phyloP scores from a whole-genome alignment of 2,113 vertebrate species.

The Cephalopholis sonnerati region DNA sequence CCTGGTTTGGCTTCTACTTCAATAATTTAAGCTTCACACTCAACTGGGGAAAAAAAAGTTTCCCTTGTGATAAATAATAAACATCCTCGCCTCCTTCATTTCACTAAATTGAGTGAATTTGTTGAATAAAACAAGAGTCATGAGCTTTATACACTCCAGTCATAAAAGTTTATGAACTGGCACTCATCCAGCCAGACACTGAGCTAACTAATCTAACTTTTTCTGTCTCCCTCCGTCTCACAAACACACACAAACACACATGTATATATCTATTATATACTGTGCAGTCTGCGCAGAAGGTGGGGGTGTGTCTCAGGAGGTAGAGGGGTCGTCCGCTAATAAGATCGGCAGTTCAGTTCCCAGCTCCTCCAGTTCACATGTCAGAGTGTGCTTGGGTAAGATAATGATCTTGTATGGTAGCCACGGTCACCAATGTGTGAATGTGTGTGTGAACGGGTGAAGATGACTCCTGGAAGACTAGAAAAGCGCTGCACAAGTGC shows the following conservation, averaged over 20 bases:
- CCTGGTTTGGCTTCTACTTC: neutral
- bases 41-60: neutral
- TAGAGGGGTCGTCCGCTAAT: too few relatives aligned
- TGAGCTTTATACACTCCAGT: conserved; percentile 23
- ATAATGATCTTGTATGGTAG: too few relatives aligned
- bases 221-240: neutral
- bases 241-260: neutral
- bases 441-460: too few relatives aligned
- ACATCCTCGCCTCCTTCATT: neutral
- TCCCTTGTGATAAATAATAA: conserved; percentile 31
- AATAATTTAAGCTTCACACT: neutral
- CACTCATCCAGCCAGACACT: neutral
- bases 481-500: too few relatives aligned
- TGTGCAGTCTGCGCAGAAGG: neutral
- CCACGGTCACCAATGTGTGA: too few relatives aligned
- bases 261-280: neutral
- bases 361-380: too few relatives aligned
- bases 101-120: conserved; percentile 27
- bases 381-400: too few relatives aligned
- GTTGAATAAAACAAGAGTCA: conserved; percentile 36
- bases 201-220: neutral
- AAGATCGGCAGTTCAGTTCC: too few relatives aligned
- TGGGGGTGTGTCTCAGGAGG: too few relatives aligned
- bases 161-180: conserved; percentile 47
- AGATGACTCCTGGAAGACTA: too few relatives aligned